These are phyloP conservation scores for Aegotheles bennettii DNA, from an alignment of 2,113 vertebrate genomes.

Conservation along the genomic window DNA sequence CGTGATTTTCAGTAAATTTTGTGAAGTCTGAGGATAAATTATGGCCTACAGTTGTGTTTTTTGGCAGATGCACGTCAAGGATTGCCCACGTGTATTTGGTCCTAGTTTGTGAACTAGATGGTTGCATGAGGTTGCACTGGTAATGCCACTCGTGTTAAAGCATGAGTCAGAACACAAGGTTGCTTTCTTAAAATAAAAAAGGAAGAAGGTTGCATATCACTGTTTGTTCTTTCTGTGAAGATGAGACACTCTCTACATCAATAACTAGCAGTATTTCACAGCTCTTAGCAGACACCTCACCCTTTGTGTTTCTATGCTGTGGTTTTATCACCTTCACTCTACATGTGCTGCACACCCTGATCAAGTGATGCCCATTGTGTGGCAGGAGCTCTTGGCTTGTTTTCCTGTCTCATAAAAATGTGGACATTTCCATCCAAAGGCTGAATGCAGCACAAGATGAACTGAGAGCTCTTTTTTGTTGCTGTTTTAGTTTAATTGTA, in stretches of 20 bases:
- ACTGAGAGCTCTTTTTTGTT: neutral
- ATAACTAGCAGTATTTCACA: neutral
- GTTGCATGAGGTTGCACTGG: neutral
- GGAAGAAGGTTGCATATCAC: neutral
- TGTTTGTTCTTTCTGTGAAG: neutral
- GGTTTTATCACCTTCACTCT: neutral
- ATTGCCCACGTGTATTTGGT: neutral
- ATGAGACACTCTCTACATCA: neutral
- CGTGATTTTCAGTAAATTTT: neutral
- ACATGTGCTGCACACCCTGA: neutral
- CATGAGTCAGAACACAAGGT: neutral
- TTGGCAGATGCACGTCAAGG: neutral
- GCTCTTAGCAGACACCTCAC: neutral
- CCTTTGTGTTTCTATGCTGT: neutral
- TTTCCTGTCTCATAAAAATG: neutral
- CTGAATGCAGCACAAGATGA: neutral
- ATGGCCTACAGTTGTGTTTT: neutral
- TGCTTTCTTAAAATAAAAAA: neutral
- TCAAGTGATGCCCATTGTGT: neutral
- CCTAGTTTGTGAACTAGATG: neutral
- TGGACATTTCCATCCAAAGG: neutral
- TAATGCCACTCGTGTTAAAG: neutral
- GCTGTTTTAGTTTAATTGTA: neutral
- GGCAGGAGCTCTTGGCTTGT: neutral
- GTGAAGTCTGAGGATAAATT: neutral